Conservation (phyloP, 2,797 vertebrate genomes). For the Cyprinella venusta region DNA sequence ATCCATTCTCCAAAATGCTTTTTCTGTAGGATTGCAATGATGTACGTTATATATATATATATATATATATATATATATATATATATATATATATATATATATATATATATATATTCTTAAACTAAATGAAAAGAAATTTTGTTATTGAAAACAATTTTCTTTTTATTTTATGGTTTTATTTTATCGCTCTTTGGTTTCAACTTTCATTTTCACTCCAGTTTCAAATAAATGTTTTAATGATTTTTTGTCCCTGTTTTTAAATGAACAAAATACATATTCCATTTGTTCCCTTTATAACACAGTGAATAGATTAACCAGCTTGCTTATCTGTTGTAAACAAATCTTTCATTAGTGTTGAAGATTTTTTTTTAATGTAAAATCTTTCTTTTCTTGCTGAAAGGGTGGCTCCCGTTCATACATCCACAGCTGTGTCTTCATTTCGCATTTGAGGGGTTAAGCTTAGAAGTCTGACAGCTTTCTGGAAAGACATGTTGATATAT, state of each 20-base stretch:
- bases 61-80: neutral
- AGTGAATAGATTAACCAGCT: neutral
- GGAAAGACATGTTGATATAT: constrained; percentile 50
- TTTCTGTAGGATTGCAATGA: no score
- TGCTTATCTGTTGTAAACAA: neutral
- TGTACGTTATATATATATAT: no score
- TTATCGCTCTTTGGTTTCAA: neutral
- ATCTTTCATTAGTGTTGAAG: neutral
- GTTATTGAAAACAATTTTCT: no score
- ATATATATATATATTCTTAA: no score
- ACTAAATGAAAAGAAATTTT: no score
- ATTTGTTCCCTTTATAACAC: neutral
- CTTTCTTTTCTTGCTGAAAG: constrained; percentile 9
- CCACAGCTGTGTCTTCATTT: constrained; percentile 29
- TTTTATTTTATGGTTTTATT: neutral
- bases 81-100: no score
- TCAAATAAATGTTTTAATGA: neutral
- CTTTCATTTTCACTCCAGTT: neutral
- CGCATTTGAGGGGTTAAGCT: constrained; percentile 36
- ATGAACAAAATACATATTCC: neutral
- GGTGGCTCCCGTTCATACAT: neutral
- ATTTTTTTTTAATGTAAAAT: neutral
- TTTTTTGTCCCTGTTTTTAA: neutral
- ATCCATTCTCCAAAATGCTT: neutral
- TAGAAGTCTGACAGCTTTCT: constrained; percentile 47